Base-by-base conservation (phyloP, 2,888 invertebrate genomes). In the Lomographa bimaculata region DNA sequence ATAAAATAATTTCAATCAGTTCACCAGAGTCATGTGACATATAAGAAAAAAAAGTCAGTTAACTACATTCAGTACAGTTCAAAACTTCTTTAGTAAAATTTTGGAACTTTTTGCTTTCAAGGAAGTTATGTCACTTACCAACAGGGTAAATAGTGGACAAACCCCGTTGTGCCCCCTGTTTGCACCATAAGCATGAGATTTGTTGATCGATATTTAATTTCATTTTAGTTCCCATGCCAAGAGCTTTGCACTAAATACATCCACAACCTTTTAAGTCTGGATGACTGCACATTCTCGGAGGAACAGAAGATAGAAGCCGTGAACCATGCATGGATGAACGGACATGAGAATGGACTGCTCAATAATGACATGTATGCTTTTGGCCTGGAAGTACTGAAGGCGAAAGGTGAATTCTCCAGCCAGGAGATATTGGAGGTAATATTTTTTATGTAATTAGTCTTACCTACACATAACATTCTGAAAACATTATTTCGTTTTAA, bases 311-410 rank as follows among this genome's bases (percentile, higher is more conserved):
- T 87, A 25, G 52, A 49, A 23, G 75, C 73, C 1, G 80, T 89
- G 2, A 84, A 83, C 60, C 71, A 72, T 9, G 85, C 83, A 1
- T 89, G 87, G 87, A 62, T 63, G 51, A 78, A 68, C 47, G 83
- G 84, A 0, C 78, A 81, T 46, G 76, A 79, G 19, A 74, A 72
- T 60, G 79, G 74, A 4, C 39, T 86, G 4, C 67, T 89, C 1
- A 63, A 69, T 1, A 73, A 77, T 58, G 77, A 85, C 1, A 82
- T 86, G 82, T 87, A 83, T 50, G 59, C 62, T 3, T 87, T 89
- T 68, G 89, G 89, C 1, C 68, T 89, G 26, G 62, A 79, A 24
- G 50, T 89, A 48, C 51, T 83, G 18, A 84, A 82, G 46, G 32
- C 78, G 3, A 76, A 85, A 52, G 70, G 76, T 30, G 68, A 65